phyloP scores from a whole-genome alignment of 1,140 invertebrate species.

The Drosophila repleta region DNA sequence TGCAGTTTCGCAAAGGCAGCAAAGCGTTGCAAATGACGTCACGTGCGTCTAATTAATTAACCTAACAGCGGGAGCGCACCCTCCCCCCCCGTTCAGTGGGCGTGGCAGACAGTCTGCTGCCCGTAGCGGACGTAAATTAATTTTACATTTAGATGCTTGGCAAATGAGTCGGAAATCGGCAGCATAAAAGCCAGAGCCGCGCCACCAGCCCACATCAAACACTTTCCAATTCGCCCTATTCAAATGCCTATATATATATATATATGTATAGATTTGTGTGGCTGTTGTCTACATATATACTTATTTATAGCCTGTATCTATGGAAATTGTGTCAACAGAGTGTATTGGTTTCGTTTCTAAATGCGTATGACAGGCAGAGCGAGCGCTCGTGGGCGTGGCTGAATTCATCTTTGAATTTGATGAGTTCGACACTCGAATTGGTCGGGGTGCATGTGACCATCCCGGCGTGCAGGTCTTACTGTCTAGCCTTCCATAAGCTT shows the following conservation, averaged over 20 bases:
- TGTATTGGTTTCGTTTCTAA: too few species aligned
- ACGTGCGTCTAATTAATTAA: constrained; percentile 68
- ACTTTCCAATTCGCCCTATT: too few species aligned
- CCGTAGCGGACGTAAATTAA: constrained; percentile 51
- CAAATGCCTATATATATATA: not conserved
- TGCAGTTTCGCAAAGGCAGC: constrained; percentile 36
- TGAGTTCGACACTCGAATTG: too few species aligned
- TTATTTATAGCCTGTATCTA: not conserved
- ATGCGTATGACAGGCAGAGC: too few species aligned
- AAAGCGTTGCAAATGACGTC: constrained; percentile 48
- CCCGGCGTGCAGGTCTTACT: too few species aligned
- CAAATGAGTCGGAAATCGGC: constrained; percentile 57
- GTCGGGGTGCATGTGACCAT: too few species aligned
- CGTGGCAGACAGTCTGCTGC: not conserved
- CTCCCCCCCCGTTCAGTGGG: not conserved
- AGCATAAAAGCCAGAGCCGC: constrained; percentile 17
- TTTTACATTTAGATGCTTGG: constrained; percentile 50
- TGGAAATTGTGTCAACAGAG: too few species aligned
- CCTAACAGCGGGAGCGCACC: not conserved
- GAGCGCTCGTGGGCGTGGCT: too few species aligned
- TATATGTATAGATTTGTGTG: not conserved
- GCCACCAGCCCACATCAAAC: not conserved
- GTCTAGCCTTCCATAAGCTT: too few species aligned
- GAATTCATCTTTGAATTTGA: too few species aligned
- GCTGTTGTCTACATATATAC: not conserved